Evolutionary conservation across 2,797 vertebrate genomes (phyloP), one percentile per base, ranked within the genome.

Genomic region (Cyclopterus lumpus): DNA sequence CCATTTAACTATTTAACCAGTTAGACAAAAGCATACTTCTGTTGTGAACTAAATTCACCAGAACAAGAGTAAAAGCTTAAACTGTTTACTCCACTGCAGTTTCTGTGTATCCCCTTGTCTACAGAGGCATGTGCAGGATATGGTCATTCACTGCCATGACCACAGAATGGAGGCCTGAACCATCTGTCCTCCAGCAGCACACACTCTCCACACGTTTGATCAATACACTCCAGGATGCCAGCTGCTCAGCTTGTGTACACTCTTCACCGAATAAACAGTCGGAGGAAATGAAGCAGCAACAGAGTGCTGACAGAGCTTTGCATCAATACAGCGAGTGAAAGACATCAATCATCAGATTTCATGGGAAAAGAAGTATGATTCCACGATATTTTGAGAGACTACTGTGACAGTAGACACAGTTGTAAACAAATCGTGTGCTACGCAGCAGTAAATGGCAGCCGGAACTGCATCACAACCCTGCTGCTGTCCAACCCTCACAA

Each of bases 241-340:
- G 86, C 81, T 89, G 90, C 83, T 86, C 54, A 3, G 73, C 75
- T 77, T 67, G 71, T 88, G 86, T 84, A 86, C 82, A 71, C 82
- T 71, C 75, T 75, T 80, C 74, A 51, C 71, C 80, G 63, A 83
- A 81, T 83, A 90, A 90, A 92, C 86, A 89, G 66, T 62, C 53
- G 0, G 36, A 80, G 81, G 81, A 84, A 91, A 89, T 75, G 79
- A 85, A 82, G 84, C 76, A 59, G 69, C 69, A 71, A 36, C 42
- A 26, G 42, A 79, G 60, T 51, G 74, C 77, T 73, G 84, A 89
- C 86, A 83, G 82, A 79, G 82, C 85, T 67, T 48, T 60, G 62
- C 53, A 64, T 85, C 82, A 67, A 77, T 77, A 83, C 61, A 18
- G 66, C 11, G 32, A 79, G 44, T 24, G 48, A 77, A 38, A 77